These are phyloP conservation scores for Pseudomyrmex dendroicus DNA, from an alignment of 1,140 invertebrate species.

Conservation along the genomic window DNA sequence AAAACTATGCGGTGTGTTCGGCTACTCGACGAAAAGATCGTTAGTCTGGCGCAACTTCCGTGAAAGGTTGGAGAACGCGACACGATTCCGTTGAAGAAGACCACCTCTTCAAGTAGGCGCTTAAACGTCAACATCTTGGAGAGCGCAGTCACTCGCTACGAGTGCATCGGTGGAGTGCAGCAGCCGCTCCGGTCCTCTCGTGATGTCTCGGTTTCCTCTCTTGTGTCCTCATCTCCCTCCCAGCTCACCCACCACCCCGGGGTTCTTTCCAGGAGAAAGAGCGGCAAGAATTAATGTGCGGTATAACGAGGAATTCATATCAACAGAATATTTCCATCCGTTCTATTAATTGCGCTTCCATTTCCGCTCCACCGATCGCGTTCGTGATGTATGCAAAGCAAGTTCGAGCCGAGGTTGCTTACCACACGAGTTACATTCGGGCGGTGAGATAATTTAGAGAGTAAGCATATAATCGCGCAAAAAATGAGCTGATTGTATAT, in stretches of 20 bases:
- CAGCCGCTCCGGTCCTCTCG: conserved; percentile 52
- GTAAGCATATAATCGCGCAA: background rate
- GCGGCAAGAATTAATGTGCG: conserved; percentile 68
- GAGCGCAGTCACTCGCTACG: conserved; percentile 37
- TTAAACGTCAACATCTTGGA: conserved; percentile 53
- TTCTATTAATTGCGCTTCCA: conserved; percentile 63
- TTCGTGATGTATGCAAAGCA: conserved; percentile 30
- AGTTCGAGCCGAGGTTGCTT: conserved; percentile 25
- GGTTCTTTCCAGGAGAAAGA: conserved; percentile 3
- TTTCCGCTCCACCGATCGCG: conserved; percentile 37
- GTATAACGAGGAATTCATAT: conserved; percentile 67
- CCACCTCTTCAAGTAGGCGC: conserved; percentile 42
- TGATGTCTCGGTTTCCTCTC: conserved; percentile 38
- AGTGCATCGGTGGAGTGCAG: conserved; percentile 43
- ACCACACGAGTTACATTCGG: background rate
- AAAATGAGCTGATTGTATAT: background rate
- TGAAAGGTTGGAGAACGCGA: conserved; percentile 48
- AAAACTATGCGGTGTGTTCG: conserved; percentile 4
- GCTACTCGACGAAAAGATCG: conserved; percentile 40
- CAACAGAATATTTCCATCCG: conserved; percentile 67
- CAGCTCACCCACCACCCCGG: too few relatives aligned
- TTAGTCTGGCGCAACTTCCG: conserved; percentile 45
- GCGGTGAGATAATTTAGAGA: conserved; percentile 12
- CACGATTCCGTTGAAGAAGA: conserved; percentile 58
- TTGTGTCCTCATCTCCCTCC: background rate